phyloP scores from a whole-genome alignment of 1,140 invertebrate species.

The Metopolophium dirhodum region DNA sequence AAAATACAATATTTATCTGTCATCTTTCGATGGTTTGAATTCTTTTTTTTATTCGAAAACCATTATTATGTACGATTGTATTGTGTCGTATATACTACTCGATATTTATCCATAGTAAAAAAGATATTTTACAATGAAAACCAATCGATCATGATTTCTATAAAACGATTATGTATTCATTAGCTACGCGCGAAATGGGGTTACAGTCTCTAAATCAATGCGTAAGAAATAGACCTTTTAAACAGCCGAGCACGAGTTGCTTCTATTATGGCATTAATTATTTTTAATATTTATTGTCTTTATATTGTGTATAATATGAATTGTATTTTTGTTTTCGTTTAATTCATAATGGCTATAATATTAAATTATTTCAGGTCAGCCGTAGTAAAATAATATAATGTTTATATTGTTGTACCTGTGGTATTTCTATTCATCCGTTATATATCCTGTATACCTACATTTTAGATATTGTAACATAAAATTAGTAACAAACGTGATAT shows the following conservation, averaged over 20 bases:
- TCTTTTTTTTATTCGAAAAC: background rate
- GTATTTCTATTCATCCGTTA: constrained; percentile 17
- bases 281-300: background rate
- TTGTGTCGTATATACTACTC: background rate
- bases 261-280: constrained; percentile 3
- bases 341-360: constrained; percentile 25
- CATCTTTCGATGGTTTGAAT: background rate
- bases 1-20: background rate
- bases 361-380: constrained; percentile 30
- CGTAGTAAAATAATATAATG: background rate
- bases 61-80: background rate
- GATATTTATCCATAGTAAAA: background rate
- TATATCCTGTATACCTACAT: background rate
- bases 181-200: background rate
- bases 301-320: background rate
- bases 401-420: background rate
- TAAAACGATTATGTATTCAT: background rate
- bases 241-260: background rate
- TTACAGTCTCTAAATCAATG: background rate
- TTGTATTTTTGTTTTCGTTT: background rate
- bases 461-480: constrained; percentile 25
- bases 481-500: constrained; percentile 49
- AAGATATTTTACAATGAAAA: background rate
- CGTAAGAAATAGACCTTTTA: background rate
- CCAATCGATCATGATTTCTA: background rate